phyloP scores from a whole-genome alignment of 2,113 vertebrate genomes.

The Macquaria australasica region DNA sequence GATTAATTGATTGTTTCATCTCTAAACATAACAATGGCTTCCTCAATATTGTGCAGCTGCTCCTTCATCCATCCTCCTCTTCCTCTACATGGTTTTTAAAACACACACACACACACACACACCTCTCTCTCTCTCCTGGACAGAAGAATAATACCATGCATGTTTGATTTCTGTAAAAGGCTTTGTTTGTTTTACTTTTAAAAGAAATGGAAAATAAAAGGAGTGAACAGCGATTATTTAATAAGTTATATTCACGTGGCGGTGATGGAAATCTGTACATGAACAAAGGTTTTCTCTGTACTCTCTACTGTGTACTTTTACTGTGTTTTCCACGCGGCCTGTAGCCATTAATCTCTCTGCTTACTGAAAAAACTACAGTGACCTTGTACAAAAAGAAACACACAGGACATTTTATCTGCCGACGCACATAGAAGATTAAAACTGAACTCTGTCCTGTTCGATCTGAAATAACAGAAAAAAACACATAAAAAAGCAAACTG shows the following conservation, averaged over 20 bases:
- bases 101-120: constrained; percentile 10
- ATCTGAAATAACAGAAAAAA: constrained; percentile 75
- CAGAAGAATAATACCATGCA: constrained; percentile 88
- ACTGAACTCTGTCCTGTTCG: constrained; percentile 78
- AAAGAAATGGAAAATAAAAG: constrained; percentile 75
- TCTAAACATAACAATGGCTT: background rate
- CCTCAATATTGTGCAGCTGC: background rate
- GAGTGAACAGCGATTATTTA: constrained; percentile 88
- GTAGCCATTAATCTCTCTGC: constrained; percentile 31
- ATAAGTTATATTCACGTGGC: constrained; percentile 90
- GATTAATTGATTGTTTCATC: background rate
- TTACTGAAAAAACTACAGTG: background rate
- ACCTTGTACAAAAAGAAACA: constrained; percentile 19
- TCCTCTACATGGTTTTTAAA: constrained; percentile 12
- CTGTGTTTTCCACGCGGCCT: background rate
- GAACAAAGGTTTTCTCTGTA: constrained; percentile 56
- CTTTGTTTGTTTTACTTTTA: constrained; percentile 89
- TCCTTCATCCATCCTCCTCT: constrained; percentile 5
- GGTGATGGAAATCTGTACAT: constrained; percentile 85
- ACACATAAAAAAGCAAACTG: constrained; percentile 75
- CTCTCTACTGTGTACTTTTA: constrained; percentile 17
- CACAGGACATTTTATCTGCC: constrained; percentile 92
- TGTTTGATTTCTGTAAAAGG: constrained; percentile 91
- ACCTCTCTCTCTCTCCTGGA: constrained; percentile 60
- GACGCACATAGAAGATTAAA: constrained; percentile 62